A percentile compares a stretch with the other conserved stretches of the same genome.
These are phyloP conservation scores for Aphelinus atriplicis DNA, from an alignment of 1,140 invertebrate species.

Conservation along the genomic window DNA sequence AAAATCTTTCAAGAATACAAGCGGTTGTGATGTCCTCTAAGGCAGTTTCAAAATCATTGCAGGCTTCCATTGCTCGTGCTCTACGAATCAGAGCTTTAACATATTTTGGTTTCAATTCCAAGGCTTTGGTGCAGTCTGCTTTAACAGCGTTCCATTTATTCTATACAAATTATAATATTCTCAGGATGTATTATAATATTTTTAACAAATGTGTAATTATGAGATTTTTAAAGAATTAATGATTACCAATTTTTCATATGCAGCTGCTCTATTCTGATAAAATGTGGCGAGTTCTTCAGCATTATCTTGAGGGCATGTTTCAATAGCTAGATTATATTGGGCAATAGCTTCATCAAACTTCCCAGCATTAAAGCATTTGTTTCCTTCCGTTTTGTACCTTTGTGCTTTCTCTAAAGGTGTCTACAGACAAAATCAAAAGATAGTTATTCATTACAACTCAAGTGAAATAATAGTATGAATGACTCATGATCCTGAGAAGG, in stretches of 20 bases:
- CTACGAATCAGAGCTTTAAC: slow-evolving; percentile 87
- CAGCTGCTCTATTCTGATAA: slow-evolving; percentile 95
- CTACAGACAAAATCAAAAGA: slow-evolving; percentile 4
- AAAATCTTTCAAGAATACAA: slow-evolving; percentile 90
- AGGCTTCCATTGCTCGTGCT: slow-evolving; percentile 83
- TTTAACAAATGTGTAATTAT: too few species aligned
- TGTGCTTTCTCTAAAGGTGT: slow-evolving; percentile 73
- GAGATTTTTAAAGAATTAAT: background rate
- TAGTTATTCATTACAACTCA: too few species aligned
- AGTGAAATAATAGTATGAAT: background rate
- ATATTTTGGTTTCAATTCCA: slow-evolving; percentile 88
- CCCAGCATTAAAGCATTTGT: slow-evolving; percentile 84
- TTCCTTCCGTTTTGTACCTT: slow-evolving; percentile 86
- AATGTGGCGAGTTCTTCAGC: slow-evolving; percentile 84
- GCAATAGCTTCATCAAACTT: slow-evolving; percentile 90
- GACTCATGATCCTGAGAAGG: slow-evolving; percentile 1
- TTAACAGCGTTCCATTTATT: slow-evolving; percentile 87
- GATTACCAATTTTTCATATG: slow-evolving; percentile 88
- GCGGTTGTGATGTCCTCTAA: slow-evolving; percentile 93
- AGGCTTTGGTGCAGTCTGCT: slow-evolving; percentile 85
- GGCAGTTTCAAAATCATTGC: slow-evolving; percentile 79
- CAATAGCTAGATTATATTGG: slow-evolving; percentile 89
- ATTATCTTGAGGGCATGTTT: slow-evolving; percentile 80
- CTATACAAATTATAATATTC: slow-evolving; percentile 50
- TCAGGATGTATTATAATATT: background rate